These are phyloP conservation scores for Ptilonorhynchus violaceus DNA, from an alignment of 2,113 vertebrate species.

Conservation along the genomic window DNA sequence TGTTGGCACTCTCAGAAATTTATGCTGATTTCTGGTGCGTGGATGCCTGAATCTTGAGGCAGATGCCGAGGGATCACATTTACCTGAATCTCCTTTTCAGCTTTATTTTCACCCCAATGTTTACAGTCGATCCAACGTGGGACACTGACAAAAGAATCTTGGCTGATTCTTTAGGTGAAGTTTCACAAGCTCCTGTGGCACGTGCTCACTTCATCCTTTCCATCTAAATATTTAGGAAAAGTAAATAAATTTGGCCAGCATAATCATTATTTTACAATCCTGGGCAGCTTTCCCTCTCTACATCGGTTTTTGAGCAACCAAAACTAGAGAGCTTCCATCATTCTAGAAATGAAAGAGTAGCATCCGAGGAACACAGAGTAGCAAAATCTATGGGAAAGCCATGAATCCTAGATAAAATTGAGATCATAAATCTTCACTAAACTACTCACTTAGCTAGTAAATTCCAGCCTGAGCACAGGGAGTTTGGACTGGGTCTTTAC, in stretches of 20 bases:
- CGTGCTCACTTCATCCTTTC: fast-evolving
- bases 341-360: not conserved
- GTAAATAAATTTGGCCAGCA: not conserved
- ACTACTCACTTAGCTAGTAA: not conserved
- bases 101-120: fast-evolving
- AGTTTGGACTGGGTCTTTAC: not conserved
- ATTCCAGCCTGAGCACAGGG: not conserved
- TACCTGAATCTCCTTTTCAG: not conserved
- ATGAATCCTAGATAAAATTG: not conserved
- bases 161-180: not conserved
- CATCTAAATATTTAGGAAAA: not conserved
- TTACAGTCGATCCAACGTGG: not conserved
- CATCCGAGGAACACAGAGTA: not conserved
- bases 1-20: not conserved
- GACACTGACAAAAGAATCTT: not conserved
- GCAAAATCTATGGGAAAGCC: not conserved
- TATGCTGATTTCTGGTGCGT: not conserved
- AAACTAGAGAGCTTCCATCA: not conserved
- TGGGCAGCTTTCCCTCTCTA: not conserved
- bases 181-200: not conserved
- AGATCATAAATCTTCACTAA: conserved; percentile 28
- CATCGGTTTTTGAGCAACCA: not conserved
- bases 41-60: not conserved
- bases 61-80: not conserved
- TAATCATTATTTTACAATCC: not conserved